A percentile compares a stretch with the other conserved stretches of the same genome.
Conservation (phyloP, 2,797 vertebrate genomes). For the Lutjanus campechanus region DNA sequence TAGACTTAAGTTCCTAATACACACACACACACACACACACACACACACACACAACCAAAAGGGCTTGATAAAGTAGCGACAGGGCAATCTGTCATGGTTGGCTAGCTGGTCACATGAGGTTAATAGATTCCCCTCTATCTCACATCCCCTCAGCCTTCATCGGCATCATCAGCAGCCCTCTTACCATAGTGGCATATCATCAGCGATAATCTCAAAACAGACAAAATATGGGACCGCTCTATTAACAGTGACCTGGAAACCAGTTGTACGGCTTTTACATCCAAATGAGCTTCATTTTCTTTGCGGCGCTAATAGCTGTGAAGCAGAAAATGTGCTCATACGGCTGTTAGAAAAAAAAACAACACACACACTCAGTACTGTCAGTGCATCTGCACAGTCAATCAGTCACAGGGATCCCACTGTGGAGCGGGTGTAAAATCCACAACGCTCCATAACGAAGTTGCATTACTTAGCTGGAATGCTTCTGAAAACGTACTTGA, state of each 20-base stretch:
- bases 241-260: constrained; percentile 66
- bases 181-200: constrained; percentile 58
- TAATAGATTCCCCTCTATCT: constrained; percentile 80
- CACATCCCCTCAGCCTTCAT: constrained; percentile 63
- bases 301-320: constrained; percentile 24
- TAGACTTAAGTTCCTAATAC: constrained; percentile 34
- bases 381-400: constrained; percentile 30
- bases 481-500: background rate
- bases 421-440: background rate
- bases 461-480: background rate
- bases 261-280: constrained; percentile 26
- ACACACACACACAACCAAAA: constrained; percentile 36
- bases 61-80: constrained; percentile 65
- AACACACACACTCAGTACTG: background rate
- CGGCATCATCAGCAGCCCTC: constrained; percentile 54
- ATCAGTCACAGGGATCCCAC: constrained; percentile 1
- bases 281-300: constrained; percentile 47
- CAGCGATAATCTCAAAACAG: constrained; percentile 53
- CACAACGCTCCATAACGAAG: background rate
- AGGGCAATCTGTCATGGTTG: constrained; percentile 79
- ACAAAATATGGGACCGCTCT: constrained; percentile 36
- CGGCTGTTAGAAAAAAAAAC: background rate
- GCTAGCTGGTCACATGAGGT: constrained; percentile 77
- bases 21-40: constrained; percentile 31
- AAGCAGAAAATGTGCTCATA: constrained; percentile 38